These are phyloP conservation scores for Salvelinus namaycush DNA, from an alignment of 2,113 vertebrate species.

Conservation along the genomic window DNA sequence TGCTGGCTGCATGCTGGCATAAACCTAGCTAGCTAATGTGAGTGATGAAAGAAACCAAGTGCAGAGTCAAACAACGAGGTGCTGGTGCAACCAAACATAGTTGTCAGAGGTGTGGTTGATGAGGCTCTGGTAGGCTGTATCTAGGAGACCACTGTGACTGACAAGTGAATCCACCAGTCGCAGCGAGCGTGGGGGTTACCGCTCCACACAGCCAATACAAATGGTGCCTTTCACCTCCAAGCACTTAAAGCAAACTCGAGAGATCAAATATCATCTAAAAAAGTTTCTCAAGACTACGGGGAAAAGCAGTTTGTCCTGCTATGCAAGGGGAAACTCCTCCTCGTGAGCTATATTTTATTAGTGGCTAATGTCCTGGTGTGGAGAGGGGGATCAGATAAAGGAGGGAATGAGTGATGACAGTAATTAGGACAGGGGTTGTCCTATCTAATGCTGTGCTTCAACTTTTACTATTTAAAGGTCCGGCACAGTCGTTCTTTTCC, in stretches of 20 bases:
- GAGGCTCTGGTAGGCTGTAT: no score
- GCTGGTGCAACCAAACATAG: no score
- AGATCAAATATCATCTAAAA: slow-evolving; percentile 37
- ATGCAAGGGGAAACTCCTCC: slow-evolving; percentile 6
- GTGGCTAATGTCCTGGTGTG: slow-evolving; percentile 55
- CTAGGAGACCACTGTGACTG: no score
- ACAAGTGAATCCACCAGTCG: no score
- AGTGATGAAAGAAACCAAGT: no score
- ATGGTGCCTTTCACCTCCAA: slow-evolving; percentile 41
- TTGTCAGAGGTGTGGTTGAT: no score
- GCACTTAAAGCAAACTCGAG: slow-evolving; percentile 41
- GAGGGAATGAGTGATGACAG: slow-evolving; percentile 62
- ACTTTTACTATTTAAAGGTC: slow-evolving; percentile 44
- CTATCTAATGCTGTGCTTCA: slow-evolving; percentile 59
- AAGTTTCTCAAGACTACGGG: slow-evolving; percentile 12
- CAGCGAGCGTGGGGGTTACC: no score
- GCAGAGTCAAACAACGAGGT: no score
- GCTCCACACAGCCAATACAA: slow-evolving; percentile 29
- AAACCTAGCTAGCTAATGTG: no score
- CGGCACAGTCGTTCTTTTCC: no score
- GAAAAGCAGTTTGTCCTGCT: not conserved
- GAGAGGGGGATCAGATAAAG: slow-evolving; percentile 51
- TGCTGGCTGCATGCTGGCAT: no score
- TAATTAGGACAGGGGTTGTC: slow-evolving; percentile 67
- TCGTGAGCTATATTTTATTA: slow-evolving; percentile 46